Percentiles rank a stretch among this genome's conserved stretches.
Evolutionary conservation across 2,113 vertebrate genomes (phyloP).

Genomic region (Ginglymostoma cirratum): DNA sequence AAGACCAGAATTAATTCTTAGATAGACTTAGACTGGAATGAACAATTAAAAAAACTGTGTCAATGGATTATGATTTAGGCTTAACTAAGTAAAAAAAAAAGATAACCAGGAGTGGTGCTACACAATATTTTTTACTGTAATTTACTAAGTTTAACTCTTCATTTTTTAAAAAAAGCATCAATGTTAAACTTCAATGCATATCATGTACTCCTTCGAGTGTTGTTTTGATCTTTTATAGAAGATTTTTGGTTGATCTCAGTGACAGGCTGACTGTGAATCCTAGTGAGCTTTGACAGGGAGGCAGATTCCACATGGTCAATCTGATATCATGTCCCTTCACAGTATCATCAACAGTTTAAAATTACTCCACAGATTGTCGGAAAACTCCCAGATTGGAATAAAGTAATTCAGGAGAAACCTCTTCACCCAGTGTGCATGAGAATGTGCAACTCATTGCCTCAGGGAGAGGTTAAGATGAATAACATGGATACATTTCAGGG

Average conservation of each 20-base stretch:
- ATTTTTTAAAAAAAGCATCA: not conserved
- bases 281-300: not conserved
- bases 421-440: not conserved
- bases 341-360: not conserved
- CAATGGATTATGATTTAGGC: not conserved
- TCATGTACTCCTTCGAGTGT: not conserved
- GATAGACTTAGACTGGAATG: not conserved
- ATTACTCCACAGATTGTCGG: not conserved
- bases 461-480: not conserved
- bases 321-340: not conserved
- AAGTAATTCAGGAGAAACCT: not conserved
- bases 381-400: not conserved
- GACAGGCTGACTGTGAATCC: not conserved
- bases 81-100: not conserved
- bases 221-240: not conserved
- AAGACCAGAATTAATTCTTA: no score
- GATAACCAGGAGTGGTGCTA: not conserved
- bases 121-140: not conserved
- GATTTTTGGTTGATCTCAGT: not conserved
- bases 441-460: not conserved
- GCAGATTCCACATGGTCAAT: not conserved
- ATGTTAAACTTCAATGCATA: not conserved
- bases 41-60: not conserved
- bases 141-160: not conserved
- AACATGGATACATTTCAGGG: not conserved